Evolutionary conservation across 30 jellyfish, hydroid and myxozoan genomes (phyloP).

Genomic region (Catostylus mosaicus): DNA sequence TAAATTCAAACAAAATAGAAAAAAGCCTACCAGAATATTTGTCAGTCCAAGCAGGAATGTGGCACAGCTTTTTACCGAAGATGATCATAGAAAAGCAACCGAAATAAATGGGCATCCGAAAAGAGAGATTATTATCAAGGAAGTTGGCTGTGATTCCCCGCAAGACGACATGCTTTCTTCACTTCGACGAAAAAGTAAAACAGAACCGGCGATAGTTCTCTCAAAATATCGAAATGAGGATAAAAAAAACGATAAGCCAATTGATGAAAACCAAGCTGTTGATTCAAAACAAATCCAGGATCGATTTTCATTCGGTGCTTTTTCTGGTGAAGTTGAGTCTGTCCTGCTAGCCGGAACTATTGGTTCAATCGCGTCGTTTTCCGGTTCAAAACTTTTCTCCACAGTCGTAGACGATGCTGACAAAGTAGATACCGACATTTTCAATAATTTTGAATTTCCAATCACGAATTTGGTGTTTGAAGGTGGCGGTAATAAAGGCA

Average conservation of each 20-base stretch:
- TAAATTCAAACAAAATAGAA: background rate
- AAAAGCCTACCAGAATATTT: background rate
- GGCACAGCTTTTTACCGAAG: background rate
- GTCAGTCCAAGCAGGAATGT: background rate
- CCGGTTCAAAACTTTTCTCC: constrained; percentile 64
- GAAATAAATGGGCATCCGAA: no score
- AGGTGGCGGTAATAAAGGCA: constrained; percentile 97
- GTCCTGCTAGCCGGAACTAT: constrained; percentile 78
- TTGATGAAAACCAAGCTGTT: background rate
- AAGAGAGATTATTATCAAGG: background rate
- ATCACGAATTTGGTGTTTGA: constrained; percentile 80
- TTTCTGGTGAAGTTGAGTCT: constrained; percentile 60
- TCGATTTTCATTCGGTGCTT: constrained; percentile 20
- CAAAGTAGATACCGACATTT: constrained; percentile 82
- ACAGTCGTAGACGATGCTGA: constrained; percentile 71
- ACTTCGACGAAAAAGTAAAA: constrained; percentile 22
- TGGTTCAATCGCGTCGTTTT: constrained; percentile 82
- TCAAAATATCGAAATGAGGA: constrained; percentile 24
- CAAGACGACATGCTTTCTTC: background rate
- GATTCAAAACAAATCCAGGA: background rate
- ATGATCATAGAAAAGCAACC: background rate
- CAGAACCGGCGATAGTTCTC: constrained; percentile 54
- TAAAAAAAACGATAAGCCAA: background rate
- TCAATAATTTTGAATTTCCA: constrained; percentile 83
- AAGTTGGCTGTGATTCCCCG: background rate